A percentile compares a stretch with the other conserved stretches of the same genome.
Evolutionary conservation across 1,140 invertebrate species (phyloP).

Genomic region (Drosophila sulfurigaster): DNA sequence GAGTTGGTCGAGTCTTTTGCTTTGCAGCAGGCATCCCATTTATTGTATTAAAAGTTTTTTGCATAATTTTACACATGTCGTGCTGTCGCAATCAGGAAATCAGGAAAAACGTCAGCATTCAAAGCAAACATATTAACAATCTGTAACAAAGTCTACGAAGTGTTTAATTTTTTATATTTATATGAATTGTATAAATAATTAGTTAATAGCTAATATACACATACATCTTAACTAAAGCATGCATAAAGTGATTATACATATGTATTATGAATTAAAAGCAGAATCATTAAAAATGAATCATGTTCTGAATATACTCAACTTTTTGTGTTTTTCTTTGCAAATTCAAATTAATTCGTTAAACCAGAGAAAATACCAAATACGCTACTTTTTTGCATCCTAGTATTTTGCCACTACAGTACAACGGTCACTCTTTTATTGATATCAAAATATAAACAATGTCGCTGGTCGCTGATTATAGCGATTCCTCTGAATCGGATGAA

Average conservation of each 20-base stretch:
- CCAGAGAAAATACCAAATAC: neutral
- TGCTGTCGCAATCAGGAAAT: neutral
- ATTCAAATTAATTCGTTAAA: neutral
- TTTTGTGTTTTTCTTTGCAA: neutral
- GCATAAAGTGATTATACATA: slow-evolving; percentile 82
- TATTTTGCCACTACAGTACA: neutral
- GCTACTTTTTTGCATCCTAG: neutral
- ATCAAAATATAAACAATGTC: slow-evolving; percentile 62
- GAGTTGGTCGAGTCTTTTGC: slow-evolving; percentile 7
- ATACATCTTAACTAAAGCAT: slow-evolving; percentile 70
- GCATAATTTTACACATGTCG: slow-evolving; percentile 51
- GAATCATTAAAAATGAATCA: slow-evolving; percentile 75
- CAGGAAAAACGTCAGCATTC: slow-evolving; percentile 7
- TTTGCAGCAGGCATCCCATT: slow-evolving; percentile 25
- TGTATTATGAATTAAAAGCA: slow-evolving; percentile 70
- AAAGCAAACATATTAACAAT: slow-evolving; percentile 56
- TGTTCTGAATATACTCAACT: slow-evolving; percentile 10
- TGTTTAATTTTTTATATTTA: slow-evolving; percentile 77
- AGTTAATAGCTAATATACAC: slow-evolving; percentile 63
- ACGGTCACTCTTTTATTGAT: slow-evolving; percentile 29
- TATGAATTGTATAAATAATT: slow-evolving; percentile 79
- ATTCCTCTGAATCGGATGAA: slow-evolving; percentile 67
- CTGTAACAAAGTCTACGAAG: slow-evolving; percentile 74
- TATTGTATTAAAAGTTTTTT: slow-evolving; percentile 79
- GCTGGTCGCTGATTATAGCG: slow-evolving; percentile 72